Conservation (phyloP, 53 echinoderm and acorn worm species). For the Luidia sarsii region DNA sequence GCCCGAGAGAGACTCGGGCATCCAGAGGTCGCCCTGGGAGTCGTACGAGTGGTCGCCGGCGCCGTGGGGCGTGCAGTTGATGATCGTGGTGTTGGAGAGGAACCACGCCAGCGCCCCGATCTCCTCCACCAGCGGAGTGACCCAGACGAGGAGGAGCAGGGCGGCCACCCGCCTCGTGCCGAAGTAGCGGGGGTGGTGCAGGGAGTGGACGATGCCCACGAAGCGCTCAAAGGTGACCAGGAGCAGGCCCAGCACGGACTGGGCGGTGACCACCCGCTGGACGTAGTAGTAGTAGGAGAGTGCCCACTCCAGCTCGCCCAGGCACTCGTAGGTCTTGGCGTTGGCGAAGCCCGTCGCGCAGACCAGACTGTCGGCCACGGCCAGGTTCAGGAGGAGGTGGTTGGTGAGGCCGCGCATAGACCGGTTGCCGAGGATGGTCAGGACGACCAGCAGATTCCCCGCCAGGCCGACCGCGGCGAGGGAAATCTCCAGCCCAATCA, state of each 20-base stretch:
- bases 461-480: neutral
- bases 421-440: slow-evolving; percentile 7
- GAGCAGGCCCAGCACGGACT: neutral
- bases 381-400: slow-evolving; percentile 20
- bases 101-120: too few species aligned
- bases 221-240: slow-evolving; percentile 7
- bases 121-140: neutral
- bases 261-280: neutral
- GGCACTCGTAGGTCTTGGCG: too few species aligned
- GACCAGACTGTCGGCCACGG: slow-evolving; percentile 24
- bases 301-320: too few species aligned
- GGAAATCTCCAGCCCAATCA: too few species aligned
- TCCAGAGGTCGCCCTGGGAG: too few species aligned
- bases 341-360: neutral
- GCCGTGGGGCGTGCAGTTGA: too few species aligned
- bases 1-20: too few species aligned
- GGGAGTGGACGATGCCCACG: slow-evolving; percentile 6
- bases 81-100: too few species aligned
- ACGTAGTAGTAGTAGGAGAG: neutral
- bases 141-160: neutral
- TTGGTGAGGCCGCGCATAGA: slow-evolving; percentile 12
- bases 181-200: slow-evolving; percentile 1
- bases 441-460: slow-evolving; percentile 6
- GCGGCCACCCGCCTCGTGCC: neutral
- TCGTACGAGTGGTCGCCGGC: too few species aligned